These are phyloP conservation scores for Chrysomela aeneicollis DNA, from an alignment of 2,888 invertebrate species.

Conservation along the genomic window DNA sequence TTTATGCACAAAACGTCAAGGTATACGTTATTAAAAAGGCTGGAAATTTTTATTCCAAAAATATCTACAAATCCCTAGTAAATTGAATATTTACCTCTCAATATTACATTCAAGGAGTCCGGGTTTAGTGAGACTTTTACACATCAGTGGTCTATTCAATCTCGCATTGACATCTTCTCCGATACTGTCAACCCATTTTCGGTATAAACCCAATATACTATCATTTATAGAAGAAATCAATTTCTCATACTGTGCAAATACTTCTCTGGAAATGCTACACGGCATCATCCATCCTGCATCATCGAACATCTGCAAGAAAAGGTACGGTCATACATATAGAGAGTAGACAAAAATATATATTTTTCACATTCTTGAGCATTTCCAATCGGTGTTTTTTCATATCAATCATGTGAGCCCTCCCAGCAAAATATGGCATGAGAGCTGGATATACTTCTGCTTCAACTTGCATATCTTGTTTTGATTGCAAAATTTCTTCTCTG, in stretches of 20 bases:
- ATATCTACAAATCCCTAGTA: no score
- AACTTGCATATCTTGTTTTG: conserved; percentile 74
- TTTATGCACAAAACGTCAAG: conserved; percentile 8
- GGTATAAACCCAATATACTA: conserved; percentile 64
- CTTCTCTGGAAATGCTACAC: conserved; percentile 76
- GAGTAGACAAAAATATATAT: neutral
- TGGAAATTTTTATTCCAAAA: no score
- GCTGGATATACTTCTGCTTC: conserved; percentile 70
- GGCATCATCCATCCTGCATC: conserved; percentile 81
- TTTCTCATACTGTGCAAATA: conserved; percentile 73
- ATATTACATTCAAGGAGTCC: conserved; percentile 82
- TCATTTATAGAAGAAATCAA: conserved; percentile 69
- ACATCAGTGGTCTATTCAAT: conserved; percentile 77
- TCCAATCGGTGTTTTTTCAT: conserved; percentile 72
- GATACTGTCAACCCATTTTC: conserved; percentile 67
- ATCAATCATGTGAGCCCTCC: conserved; percentile 73
- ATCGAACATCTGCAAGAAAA: conserved; percentile 66
- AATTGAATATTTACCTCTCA: conserved; percentile 71
- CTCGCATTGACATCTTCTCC: conserved; percentile 68
- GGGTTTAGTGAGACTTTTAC: conserved; percentile 69
- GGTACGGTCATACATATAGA: neutral
- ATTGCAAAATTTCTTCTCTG: conserved; percentile 75
- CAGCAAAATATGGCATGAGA: conserved; percentile 75
- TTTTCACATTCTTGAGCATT: conserved; percentile 66
- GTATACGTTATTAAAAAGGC: neutral